Evolutionary conservation across 2,797 vertebrate species (phyloP).

Genomic region (Pitangus sulphuratus): DNA sequence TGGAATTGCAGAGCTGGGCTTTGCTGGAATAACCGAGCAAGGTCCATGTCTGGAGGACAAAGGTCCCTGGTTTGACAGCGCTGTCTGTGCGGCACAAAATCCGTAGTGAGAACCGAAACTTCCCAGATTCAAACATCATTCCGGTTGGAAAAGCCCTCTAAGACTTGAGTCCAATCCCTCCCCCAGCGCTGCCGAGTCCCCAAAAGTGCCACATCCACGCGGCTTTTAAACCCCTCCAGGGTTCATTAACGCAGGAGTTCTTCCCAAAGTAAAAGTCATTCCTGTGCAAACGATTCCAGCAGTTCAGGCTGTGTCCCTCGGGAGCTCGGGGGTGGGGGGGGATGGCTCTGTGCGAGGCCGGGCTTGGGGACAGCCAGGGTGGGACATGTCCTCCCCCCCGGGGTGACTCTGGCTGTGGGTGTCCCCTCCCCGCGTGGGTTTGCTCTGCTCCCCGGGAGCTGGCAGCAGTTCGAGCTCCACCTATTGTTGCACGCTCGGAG

Average conservation of each 20-base stretch:
- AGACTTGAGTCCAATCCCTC: background rate
- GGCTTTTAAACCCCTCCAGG: background rate
- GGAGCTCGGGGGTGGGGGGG: background rate
- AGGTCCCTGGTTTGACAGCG: background rate
- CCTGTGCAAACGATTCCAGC: background rate
- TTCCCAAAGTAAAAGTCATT: background rate
- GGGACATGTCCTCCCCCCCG: background rate
- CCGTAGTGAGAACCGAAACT: background rate
- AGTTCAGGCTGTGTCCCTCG: rapidly evolving
- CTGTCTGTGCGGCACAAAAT: background rate
- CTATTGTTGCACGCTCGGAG: background rate
- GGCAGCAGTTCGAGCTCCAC: background rate
- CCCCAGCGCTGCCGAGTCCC: background rate
- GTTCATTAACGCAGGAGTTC: too few relatives aligned
- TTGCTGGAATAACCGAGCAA: background rate
- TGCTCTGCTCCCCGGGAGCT: rapidly evolving
- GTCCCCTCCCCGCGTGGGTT: rapidly evolving
- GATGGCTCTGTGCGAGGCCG: background rate
- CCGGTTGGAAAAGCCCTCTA: background rate
- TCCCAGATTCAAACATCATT: background rate
- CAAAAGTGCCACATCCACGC: too few relatives aligned
- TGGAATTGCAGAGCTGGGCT: background rate
- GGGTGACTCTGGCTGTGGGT: rapidly evolving
- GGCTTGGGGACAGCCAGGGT: rapidly evolving
- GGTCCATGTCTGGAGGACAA: background rate